These are phyloP conservation scores for Whitmania pigra DNA, from an alignment of 1,140 invertebrate species.

Conservation along the genomic window DNA sequence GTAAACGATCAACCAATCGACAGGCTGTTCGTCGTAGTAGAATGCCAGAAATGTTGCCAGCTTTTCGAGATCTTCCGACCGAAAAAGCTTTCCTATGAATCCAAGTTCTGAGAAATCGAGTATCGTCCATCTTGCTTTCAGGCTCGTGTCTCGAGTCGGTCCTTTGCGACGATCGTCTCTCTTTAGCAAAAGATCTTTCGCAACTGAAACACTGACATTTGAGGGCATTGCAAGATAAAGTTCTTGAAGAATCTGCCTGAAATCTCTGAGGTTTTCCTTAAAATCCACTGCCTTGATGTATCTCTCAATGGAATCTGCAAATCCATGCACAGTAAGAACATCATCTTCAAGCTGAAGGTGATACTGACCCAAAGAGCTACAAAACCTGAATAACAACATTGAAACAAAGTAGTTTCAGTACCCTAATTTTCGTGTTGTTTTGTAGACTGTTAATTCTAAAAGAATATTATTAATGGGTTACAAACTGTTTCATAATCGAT, in stretches of 20 bases:
- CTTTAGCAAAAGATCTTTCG: too few relatives aligned
- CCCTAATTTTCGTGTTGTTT: not conserved
- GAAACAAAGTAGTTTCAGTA: slow-evolving; percentile 33
- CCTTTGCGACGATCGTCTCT: too few relatives aligned
- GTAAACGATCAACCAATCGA: slow-evolving; percentile 35
- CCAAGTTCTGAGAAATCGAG: slow-evolving; percentile 38
- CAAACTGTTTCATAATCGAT: too few relatives aligned
- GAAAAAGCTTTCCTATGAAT: slow-evolving; percentile 39
- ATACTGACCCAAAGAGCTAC: slow-evolving; percentile 31
- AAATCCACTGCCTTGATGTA: slow-evolving; percentile 27
- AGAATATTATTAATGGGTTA: not conserved
- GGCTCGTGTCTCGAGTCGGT: too few relatives aligned
- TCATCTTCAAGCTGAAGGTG: slow-evolving; percentile 42
- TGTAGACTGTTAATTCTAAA: not conserved
- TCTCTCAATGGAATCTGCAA: slow-evolving; percentile 31
- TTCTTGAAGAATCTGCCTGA: too few relatives aligned
- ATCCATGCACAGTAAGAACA: slow-evolving; percentile 34
- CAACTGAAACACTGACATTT: too few relatives aligned
- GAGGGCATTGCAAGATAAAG: too few relatives aligned
- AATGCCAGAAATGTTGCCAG: slow-evolving; percentile 32
- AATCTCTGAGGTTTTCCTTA: not conserved
- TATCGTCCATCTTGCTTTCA: slow-evolving; percentile 29
- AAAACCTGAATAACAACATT: slow-evolving; percentile 36
- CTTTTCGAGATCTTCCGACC: slow-evolving; percentile 31
- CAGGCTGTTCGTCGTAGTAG: slow-evolving; percentile 36